phyloP scores from a whole-genome alignment of 2,888 invertebrate genomes.

The Synergus itoensis region DNA sequence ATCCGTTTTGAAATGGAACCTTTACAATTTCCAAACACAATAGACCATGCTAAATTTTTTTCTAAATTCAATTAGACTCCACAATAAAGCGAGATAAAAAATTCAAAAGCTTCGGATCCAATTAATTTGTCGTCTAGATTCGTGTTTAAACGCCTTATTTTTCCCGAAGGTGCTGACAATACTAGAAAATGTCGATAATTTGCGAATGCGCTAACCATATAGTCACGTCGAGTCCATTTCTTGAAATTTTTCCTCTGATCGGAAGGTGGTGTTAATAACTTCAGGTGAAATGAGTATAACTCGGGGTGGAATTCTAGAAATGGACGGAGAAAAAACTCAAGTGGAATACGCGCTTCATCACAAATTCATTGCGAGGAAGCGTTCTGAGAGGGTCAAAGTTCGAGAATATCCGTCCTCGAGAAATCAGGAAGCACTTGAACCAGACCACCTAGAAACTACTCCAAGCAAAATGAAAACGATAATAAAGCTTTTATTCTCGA shows the following conservation, averaged over 20 bases:
- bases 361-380: slow-evolving; percentile 27
- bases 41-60: no score
- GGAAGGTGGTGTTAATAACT: slow-evolving; percentile 20
- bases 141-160: neutral
- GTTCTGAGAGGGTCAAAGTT: slow-evolving; percentile 34
- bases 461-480: slow-evolving; percentile 6
- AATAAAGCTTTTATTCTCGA: neutral
- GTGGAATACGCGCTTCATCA: slow-evolving; percentile 30
- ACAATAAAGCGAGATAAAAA: neutral
- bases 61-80: no score
- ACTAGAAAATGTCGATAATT: neutral
- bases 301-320: neutral
- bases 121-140: neutral
- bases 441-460: slow-evolving; percentile 8
- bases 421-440: slow-evolving; percentile 13
- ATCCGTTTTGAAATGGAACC: no score
- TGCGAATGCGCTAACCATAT: neutral
- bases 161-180: neutral
- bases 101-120: neutral
- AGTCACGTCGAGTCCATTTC: neutral
- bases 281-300: slow-evolving; percentile 7
- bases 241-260: slow-evolving; percentile 18
- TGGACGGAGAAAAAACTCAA: slow-evolving; percentile 31
- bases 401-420: slow-evolving; percentile 23
- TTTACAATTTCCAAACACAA: no score